Evolutionary conservation across 2,888 invertebrate genomes (phyloP).

Genomic region (Desoria tigrina): DNA sequence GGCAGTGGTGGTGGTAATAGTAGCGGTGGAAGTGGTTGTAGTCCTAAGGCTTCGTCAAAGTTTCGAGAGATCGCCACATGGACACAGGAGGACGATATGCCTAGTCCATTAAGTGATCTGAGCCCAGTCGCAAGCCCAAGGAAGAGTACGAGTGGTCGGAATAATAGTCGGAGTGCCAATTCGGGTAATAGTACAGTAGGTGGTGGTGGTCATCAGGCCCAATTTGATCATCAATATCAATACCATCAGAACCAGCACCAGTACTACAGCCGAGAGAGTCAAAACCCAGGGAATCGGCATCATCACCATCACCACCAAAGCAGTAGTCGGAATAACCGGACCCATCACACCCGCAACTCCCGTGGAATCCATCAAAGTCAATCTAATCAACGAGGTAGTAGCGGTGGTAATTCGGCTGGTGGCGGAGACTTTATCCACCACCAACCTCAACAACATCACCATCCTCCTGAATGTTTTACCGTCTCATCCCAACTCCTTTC

Average conservation of each 20-base stretch:
- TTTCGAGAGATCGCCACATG: constrained; percentile 52
- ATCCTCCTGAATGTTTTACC: constrained; percentile 46
- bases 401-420: background rate
- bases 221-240: constrained; percentile 39
- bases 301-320: constrained; percentile 29
- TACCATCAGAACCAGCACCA: constrained; percentile 37
- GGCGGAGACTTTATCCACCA: constrained; percentile 15
- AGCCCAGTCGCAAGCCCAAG: constrained; percentile 49
- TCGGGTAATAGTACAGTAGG: constrained; percentile 18
- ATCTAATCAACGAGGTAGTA: constrained; percentile 13
- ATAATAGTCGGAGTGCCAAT: constrained; percentile 18
- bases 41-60: constrained; percentile 4
- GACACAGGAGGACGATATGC: constrained; percentile 53
- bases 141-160: constrained; percentile 15
- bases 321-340: constrained; percentile 31
- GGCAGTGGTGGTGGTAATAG: background rate
- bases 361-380: constrained; percentile 30
- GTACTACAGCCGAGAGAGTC: constrained; percentile 19
- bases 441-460: constrained; percentile 31
- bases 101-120: constrained; percentile 46
- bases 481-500: constrained; percentile 50
- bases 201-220: constrained; percentile 31
- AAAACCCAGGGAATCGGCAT: constrained; percentile 19
- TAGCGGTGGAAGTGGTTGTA: background rate
- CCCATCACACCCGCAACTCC: constrained; percentile 17